Evolutionary conservation across 2,888 invertebrate species (phyloP).

Genomic region (Pristionchus mayeri): DNA sequence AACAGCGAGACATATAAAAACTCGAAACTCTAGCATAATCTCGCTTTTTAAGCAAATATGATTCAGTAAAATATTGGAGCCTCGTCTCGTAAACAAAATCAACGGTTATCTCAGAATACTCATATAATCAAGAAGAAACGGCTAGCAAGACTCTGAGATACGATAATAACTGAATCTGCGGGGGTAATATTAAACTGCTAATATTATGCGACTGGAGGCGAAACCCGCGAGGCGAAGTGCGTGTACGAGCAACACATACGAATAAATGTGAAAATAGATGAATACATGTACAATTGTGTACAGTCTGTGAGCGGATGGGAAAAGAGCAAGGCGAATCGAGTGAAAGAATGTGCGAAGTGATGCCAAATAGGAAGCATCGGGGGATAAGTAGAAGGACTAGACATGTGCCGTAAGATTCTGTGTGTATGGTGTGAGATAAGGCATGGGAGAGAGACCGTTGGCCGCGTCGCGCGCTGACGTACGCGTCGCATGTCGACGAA

Average conservation of each 20-base stretch:
- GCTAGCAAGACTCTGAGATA: slow-evolving; percentile 6
- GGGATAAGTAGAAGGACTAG: slow-evolving; percentile 26
- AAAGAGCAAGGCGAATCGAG: not conserved
- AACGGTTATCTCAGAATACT: slow-evolving; percentile 17
- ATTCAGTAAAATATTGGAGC: not conserved
- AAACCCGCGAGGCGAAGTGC: not conserved
- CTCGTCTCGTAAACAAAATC: slow-evolving; percentile 2
- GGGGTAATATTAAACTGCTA: not conserved
- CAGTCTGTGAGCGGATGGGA: not conserved
- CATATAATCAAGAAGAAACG: not conserved
- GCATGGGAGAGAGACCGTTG: not conserved
- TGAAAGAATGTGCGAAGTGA: not conserved
- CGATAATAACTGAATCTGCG: slow-evolving; percentile 13
- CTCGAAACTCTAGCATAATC: slow-evolving; percentile 31
- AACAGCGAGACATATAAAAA: not conserved
- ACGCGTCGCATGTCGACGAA: not conserved
- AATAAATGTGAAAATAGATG: not conserved
- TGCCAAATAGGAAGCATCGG: not conserved
- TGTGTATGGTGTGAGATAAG: no score
- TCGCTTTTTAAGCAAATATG: slow-evolving; percentile 7
- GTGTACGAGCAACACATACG: not conserved
- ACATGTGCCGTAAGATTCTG: not conserved
- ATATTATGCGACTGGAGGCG: slow-evolving; percentile 15
- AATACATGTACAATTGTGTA: slow-evolving; percentile 4
- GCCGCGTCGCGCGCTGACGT: not conserved